Evolutionary conservation across 2,888 invertebrate species (phyloP), one percentile per base, ranked within the genome.

Genomic region (Chrysodeixis includens): DNA sequence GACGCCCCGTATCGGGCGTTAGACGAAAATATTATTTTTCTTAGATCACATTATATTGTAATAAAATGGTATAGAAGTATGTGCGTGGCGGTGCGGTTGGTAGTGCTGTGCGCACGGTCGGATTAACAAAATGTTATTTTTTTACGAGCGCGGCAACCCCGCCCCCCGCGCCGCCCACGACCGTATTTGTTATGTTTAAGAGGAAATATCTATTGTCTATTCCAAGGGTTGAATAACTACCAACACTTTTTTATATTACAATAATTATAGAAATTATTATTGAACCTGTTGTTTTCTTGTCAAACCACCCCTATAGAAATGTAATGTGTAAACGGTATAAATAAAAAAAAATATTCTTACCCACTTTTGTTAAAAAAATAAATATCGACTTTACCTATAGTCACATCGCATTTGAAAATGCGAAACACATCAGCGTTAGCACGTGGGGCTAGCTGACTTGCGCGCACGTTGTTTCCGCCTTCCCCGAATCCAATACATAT

Each of bases 251-350:
- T 95, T 95, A 95, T 95, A 95, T 95, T 95, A 95, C 94, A 93
- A 95, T 95, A 95, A 95, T 95, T 95, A 95, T 95, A 95, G 95
- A 95, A 95, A 95, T 95, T 95, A 95, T 95, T 95, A 95, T 95
- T 95, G 95, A 95, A 86, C 66, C 56, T 73, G 82, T 87, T 78
- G 88, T 92, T 92, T 86, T 89, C 70, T 88, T 87, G 68, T 53
- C 14, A 51, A 1, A 40, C 30, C 44, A 49, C 18, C 35, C 57
- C 44, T 35, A 26, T 26, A 26, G 26, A 26, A 4, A 26, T 26
- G 26, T 26, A 4, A 26, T 26, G 26, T 26, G 3, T 26, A 26
- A 4, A 26, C 26, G 6, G 26, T n/a, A n/a, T n/a, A n/a, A n/a
- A n/a, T n/a, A n/a, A 26, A 26, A 26, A 26, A 26, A 26, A 26